A percentile compares a stretch with the other conserved stretches of the same genome.
phyloP scores from a whole-genome alignment of 2,888 invertebrate species.

The Yponomeuta plumbellus region DNA sequence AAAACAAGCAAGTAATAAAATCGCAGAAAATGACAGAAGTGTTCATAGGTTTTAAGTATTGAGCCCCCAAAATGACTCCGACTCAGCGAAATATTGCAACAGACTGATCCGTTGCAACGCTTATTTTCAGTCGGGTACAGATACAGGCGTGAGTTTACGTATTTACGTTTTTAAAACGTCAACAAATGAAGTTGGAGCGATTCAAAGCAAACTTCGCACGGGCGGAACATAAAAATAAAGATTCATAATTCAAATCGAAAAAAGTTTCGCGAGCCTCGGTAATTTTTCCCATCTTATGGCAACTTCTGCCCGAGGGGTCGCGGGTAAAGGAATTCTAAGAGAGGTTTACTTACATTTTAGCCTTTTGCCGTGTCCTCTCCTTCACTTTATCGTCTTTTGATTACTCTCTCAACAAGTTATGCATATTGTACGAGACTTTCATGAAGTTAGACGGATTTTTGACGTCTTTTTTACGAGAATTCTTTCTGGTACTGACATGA shows the following conservation, averaged over 20 bases:
- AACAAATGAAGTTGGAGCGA: conserved; percentile 53
- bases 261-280: conserved; percentile 67
- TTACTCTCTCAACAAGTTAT: conserved; percentile 76
- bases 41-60: too few species aligned
- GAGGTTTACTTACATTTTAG: conserved; percentile 74
- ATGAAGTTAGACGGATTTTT: conserved; percentile 58
- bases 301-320: conserved; percentile 68
- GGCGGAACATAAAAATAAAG: conserved; percentile 70
- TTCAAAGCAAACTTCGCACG: conserved; percentile 66
- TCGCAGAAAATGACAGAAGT: too few species aligned
- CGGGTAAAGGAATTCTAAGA: conserved; percentile 65
- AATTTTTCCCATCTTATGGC: conserved; percentile 74
- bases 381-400: conserved; percentile 75
- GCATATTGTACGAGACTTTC: conserved; percentile 70
- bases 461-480: conserved; percentile 51
- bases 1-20: too few species aligned
- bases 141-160: conserved; percentile 26
- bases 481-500: conserved; percentile 54
- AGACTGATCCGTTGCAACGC: too few species aligned
- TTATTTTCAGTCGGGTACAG: too few species aligned
- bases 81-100: too few species aligned
- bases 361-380: conserved; percentile 72
- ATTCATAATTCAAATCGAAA: conserved; percentile 77
- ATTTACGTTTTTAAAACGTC: conserved; percentile 55
- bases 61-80: too few species aligned